A percentile compares a stretch with the other conserved stretches of the same genome.
These are phyloP conservation scores for Metopia argyrocephala DNA, from an alignment of 2,888 invertebrate genomes.

Conservation along the genomic window DNA sequence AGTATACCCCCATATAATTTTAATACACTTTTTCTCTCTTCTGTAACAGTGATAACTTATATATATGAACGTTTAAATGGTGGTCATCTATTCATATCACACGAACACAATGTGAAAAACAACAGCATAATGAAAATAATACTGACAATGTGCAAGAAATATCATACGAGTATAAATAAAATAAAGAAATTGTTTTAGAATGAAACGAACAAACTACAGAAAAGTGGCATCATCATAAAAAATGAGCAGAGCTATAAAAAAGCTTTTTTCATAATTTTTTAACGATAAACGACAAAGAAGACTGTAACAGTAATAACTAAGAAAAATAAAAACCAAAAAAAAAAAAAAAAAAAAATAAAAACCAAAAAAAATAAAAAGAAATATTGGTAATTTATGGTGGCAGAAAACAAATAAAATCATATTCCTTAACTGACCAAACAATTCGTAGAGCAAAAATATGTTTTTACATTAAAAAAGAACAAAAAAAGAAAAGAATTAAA, in stretches of 20 bases:
- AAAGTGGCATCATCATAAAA: constrained; percentile 64
- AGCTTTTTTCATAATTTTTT: constrained; percentile 77
- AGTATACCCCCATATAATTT: background rate
- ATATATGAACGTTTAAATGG: constrained; percentile 37
- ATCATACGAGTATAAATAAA: constrained; percentile 23
- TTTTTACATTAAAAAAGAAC: constrained; percentile 50
- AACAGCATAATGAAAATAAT: constrained; percentile 45
- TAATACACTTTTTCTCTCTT: background rate
- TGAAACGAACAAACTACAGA: constrained; percentile 47
- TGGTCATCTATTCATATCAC: constrained; percentile 58
- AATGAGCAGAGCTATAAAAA: constrained; percentile 71
- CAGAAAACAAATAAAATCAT: constrained; percentile 20
- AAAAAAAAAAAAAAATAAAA: background rate
- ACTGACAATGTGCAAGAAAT: constrained; percentile 2
- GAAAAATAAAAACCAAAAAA: constrained; percentile 35
- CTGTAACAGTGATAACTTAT: constrained; percentile 32
- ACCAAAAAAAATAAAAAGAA: constrained; percentile 7
- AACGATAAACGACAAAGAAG: constrained; percentile 35
- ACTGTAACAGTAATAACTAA: background rate
- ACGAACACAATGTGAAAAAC: constrained; percentile 26
- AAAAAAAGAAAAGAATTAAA: constrained; percentile 52
- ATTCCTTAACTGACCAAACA: constrained; percentile 34
- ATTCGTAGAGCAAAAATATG: constrained; percentile 55
- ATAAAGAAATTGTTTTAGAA: constrained; percentile 8
- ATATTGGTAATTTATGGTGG: constrained; percentile 61